Evolutionary conservation across 1,140 invertebrate species (phyloP).

Genomic region (Diabrotica virgifera): DNA sequence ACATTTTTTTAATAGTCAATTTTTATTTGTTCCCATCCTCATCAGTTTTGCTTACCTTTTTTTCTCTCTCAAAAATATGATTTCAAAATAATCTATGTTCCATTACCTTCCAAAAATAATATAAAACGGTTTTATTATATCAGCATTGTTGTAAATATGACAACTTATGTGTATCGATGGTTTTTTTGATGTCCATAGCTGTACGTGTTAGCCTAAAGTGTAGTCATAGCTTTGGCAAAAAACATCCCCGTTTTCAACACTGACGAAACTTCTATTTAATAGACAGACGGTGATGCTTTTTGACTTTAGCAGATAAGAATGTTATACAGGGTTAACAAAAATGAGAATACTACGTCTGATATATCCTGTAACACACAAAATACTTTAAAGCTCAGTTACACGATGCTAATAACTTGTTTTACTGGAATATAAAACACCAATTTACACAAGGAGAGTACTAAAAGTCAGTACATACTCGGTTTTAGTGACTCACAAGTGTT

Average conservation of each 20-base stretch:
- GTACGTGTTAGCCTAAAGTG: conserved; percentile 37
- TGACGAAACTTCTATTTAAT: conserved; percentile 5
- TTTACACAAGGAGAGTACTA: too few species aligned
- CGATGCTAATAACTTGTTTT: too few species aligned
- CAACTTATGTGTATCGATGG: conserved; percentile 39
- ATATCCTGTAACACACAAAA: neutral
- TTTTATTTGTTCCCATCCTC: too few species aligned
- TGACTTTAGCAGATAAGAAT: conserved; percentile 33
- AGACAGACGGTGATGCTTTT: conserved; percentile 18
- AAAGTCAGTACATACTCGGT: too few species aligned
- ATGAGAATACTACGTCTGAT: neutral
- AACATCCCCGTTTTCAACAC: conserved; percentile 11
- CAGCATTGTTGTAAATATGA: conserved; percentile 39
- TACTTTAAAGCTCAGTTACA: too few species aligned
- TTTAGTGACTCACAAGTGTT: too few species aligned
- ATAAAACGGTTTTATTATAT: conserved; percentile 18
- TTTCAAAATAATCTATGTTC: neutral
- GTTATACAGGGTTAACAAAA: conserved; percentile 30
- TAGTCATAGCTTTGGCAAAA: conserved; percentile 28
- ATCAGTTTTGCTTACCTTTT: neutral
- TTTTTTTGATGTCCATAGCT: conserved; percentile 41
- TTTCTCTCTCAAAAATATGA: neutral
- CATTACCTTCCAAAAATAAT: conserved; percentile 15
- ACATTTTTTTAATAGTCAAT: conserved; percentile 4
- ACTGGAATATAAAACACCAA: too few species aligned